Conservation (phyloP, 2,113 vertebrate genomes). For the Motacilla tschutschensis region DNA sequence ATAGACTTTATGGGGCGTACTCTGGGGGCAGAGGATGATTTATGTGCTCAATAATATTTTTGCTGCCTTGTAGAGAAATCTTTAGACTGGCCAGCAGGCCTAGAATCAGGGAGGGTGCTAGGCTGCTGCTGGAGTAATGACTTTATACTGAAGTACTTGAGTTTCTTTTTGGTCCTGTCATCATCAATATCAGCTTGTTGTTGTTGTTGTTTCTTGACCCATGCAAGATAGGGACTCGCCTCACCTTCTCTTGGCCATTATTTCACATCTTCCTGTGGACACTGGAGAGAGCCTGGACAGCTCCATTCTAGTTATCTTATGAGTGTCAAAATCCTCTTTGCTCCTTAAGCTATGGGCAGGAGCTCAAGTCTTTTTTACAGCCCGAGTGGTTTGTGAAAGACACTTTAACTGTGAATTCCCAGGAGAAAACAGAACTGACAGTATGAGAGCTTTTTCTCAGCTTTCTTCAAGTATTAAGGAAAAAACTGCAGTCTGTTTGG, state of each 20-base stretch:
- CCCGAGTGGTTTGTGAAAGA: not conserved
- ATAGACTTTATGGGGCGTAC: not conserved
- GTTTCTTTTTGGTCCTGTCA: not conserved
- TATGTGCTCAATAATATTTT: not conserved
- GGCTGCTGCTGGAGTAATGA: not conserved
- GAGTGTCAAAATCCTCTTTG: not conserved
- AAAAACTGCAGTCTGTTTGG: not conserved
- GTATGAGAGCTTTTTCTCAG: not conserved
- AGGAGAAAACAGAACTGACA: not conserved
- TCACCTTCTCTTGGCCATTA: not conserved
- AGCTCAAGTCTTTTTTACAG: not conserved
- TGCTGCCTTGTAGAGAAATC: not conserved
- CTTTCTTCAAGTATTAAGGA: not conserved
- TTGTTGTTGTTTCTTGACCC: not conserved
- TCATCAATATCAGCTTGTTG: not conserved
- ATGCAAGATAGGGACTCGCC: accelerated
- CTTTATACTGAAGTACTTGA: not conserved
- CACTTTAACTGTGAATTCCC: not conserved
- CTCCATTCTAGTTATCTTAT: not conserved
- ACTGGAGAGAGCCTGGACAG: not conserved
- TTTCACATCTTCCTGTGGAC: not conserved
- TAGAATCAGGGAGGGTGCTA: not conserved
- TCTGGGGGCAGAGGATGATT: not conserved
- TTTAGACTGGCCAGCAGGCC: not conserved
- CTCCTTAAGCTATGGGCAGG: not conserved